Evolutionary conservation across 2,888 invertebrate genomes (phyloP), one percentile per base, ranked within the genome.

Genomic region (Ornithoptera alexandrae): DNA sequence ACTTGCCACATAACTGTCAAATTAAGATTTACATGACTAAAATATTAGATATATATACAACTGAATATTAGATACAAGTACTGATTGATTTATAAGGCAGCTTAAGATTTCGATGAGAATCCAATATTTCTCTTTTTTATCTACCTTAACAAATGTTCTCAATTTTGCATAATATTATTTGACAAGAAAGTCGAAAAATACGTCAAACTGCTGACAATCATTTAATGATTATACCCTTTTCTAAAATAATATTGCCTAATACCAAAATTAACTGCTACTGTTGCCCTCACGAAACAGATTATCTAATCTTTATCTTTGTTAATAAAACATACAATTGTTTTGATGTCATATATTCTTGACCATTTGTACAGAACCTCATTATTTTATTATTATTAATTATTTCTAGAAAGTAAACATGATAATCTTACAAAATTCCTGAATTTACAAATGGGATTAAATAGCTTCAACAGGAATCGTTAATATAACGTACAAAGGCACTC

Each of bases 1-100:
- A 61, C 50, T 66, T 62, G 61, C 57, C 12, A 20, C 22, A 22
- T 58, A 22, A 58, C 5, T 58, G 22, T 58, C 57, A 22, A 58
- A 58, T 58, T 58, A 22, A 22, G 57, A 58, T 24, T 20, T 20
- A 58, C 22, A 22, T 58, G 8, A 58, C 22, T 58, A 15, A 58
- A 24, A 22, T 58, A 24, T 58, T 58, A 58, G 5, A 53, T 53
- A 18, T 5, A 22, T 22, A 22, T 22, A 22, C 22, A 22, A 22
- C 22, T 22, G 22, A 24, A 22, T 58, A 24, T 58, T 58, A 58
- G 0, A 53, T 53, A 18, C 0, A 30, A 30, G 30, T 5, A 30
- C 30, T 3, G 6, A 18, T 17, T 5, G 18, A 50, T 50, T 17
- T 18, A 15, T 5, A 15, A 15, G 2, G 4, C n/a, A n/a, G 53